Evolutionary conservation across 2,797 vertebrate species (phyloP).

Genomic region (Nannoperca australis): DNA sequence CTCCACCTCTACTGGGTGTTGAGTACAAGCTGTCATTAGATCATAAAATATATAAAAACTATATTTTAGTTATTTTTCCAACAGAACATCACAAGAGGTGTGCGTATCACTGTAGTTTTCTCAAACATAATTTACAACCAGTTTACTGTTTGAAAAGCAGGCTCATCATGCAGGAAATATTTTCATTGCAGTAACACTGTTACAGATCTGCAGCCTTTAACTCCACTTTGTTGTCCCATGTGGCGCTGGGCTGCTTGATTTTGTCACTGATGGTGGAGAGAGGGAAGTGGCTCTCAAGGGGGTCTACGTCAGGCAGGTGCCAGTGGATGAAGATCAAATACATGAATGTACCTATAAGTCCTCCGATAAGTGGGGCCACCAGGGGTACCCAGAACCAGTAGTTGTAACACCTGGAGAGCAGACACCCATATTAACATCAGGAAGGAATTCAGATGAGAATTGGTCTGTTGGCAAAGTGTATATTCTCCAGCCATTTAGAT

Average conservation of each 20-base stretch:
- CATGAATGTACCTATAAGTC: slow-evolving; percentile 71
- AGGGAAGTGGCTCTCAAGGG: neutral
- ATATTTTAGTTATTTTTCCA: neutral
- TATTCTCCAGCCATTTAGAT: neutral
- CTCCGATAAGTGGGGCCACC: slow-evolving; percentile 86
- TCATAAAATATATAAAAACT: neutral
- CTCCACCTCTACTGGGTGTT: neutral
- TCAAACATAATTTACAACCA: slow-evolving; percentile 17
- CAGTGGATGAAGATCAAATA: slow-evolving; percentile 86
- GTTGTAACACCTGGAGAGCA: slow-evolving; percentile 81
- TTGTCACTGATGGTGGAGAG: slow-evolving; percentile 29
- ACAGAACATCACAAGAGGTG: neutral
- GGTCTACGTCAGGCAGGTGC: slow-evolving; percentile 81
- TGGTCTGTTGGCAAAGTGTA: neutral
- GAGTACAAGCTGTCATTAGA: neutral
- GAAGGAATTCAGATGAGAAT: neutral
- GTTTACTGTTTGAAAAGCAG: neutral
- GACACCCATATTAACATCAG: slow-evolving; percentile 10
- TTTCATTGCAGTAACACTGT: slow-evolving; percentile 21
- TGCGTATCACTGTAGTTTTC: neutral
- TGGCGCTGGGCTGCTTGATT: slow-evolving; percentile 20
- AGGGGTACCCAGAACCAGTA: slow-evolving; percentile 91
- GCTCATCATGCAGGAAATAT: neutral
- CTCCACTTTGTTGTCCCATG: slow-evolving; percentile 20
- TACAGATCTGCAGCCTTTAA: slow-evolving; percentile 53